Evolutionary conservation across 2,888 invertebrate species (phyloP).

Genomic region (Caenorhabditis macrosperma): DNA sequence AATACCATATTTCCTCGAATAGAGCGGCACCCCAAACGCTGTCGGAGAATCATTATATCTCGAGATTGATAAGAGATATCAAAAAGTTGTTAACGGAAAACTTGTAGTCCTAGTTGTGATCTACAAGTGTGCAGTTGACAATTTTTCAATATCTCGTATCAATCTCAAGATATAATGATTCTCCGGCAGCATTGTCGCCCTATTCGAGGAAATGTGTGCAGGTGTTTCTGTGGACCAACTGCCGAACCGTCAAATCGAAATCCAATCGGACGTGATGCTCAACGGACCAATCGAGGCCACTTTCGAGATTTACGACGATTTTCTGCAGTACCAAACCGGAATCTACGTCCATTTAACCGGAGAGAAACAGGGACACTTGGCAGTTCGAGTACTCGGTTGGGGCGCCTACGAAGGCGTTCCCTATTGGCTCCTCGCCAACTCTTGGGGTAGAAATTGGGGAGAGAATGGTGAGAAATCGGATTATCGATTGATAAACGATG

Average conservation of each 20-base stretch:
- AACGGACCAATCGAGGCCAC: conserved; percentile 90
- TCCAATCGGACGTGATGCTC: conserved; percentile 88
- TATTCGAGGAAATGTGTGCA: background rate
- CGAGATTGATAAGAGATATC: too few relatives aligned
- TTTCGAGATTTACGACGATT: conserved; percentile 90
- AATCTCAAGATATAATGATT: too few relatives aligned
- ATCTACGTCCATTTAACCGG: conserved; percentile 82
- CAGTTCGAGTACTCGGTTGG: conserved; percentile 90
- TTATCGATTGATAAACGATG: background rate
- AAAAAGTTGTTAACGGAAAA: too few relatives aligned
- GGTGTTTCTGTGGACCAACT: conserved; percentile 20
- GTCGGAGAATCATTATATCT: too few relatives aligned
- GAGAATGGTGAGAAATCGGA: conserved; percentile 82
- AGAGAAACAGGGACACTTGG: conserved; percentile 86
- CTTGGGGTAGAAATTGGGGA: conserved; percentile 95
- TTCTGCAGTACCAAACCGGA: conserved; percentile 89
- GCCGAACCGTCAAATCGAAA: conserved; percentile 19
- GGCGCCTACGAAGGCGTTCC: conserved; percentile 85
- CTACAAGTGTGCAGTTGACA: too few relatives aligned
- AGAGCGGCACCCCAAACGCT: too few relatives aligned
- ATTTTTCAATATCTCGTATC: too few relatives aligned
- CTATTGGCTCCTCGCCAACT: conserved; percentile 93
- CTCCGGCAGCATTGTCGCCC: too few relatives aligned
- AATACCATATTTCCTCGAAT: too few relatives aligned
- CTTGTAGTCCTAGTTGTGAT: too few relatives aligned